These are phyloP conservation scores for Lagopus leucura DNA, from an alignment of 2,113 vertebrate species.

Conservation along the genomic window DNA sequence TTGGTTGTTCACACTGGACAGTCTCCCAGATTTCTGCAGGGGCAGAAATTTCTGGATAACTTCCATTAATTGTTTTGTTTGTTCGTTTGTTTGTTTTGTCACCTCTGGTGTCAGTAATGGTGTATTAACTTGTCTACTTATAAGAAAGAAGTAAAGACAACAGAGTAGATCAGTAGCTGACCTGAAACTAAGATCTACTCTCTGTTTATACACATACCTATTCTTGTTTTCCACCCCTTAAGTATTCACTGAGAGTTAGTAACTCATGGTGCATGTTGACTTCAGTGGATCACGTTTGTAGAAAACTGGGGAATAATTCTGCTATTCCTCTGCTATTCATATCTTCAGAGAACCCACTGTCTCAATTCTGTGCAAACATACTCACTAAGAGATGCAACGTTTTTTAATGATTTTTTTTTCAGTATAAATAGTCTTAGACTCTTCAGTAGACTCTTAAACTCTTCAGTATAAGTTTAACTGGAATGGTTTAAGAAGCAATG, in stretches of 20 bases:
- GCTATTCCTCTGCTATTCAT: not conserved
- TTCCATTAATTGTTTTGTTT: not conserved
- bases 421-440: not conserved
- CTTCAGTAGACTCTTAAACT: too few species aligned
- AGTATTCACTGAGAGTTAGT: not conserved
- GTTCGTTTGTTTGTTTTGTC: not conserved
- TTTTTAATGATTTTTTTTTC: not conserved
- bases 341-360: not conserved
- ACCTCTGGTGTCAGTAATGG: not conserved
- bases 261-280: not conserved
- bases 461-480: not conserved
- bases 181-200: not conserved
- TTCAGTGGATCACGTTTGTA: not conserved
- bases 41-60: not conserved
- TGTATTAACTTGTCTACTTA: not conserved
- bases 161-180: not conserved
- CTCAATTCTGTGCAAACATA: not conserved
- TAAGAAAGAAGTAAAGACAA: not conserved
- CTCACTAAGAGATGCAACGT: not conserved
- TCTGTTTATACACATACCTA: not conserved
- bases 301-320: not conserved
- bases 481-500: not conserved
- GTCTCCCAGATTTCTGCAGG: not conserved
- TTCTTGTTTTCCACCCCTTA: not conserved
- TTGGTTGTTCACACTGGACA: rapidly evolving